phyloP scores from a whole-genome alignment of 2,113 vertebrate species.

The Spilogale gracilis region DNA sequence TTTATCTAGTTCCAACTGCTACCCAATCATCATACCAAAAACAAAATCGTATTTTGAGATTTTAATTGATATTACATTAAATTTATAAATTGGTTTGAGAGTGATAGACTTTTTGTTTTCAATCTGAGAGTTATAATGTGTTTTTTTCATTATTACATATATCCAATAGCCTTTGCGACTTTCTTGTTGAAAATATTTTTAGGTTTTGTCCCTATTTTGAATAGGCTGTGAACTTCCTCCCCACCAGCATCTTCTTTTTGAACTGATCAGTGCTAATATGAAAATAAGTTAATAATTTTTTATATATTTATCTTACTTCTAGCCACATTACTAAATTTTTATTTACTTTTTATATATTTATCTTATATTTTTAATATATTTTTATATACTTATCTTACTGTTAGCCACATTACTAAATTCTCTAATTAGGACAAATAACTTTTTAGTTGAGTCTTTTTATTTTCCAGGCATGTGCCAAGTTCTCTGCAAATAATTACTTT shows the following conservation, averaged over 20 bases:
- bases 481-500: constrained; percentile 13
- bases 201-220: constrained; percentile 12
- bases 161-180: background rate
- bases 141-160: background rate
- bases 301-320: background rate
- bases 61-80: background rate
- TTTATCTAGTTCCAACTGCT: background rate
- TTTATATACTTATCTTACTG: background rate
- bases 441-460: background rate
- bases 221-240: background rate
- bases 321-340: background rate
- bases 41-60: background rate
- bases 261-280: background rate
- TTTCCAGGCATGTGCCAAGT: background rate
- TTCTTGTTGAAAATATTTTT: background rate
- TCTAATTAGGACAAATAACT: background rate
- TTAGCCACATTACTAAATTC: background rate
- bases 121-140: background rate
- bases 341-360: constrained; percentile 24
- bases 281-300: background rate
- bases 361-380: background rate
- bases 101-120: background rate
- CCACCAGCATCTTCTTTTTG: background rate
- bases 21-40: background rate
- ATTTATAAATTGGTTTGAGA: background rate